Percentiles rank a stretch among this genome's conserved stretches.
phyloP scores from a whole-genome alignment of 2,113 vertebrate genomes.

The Silurus meridionalis region DNA sequence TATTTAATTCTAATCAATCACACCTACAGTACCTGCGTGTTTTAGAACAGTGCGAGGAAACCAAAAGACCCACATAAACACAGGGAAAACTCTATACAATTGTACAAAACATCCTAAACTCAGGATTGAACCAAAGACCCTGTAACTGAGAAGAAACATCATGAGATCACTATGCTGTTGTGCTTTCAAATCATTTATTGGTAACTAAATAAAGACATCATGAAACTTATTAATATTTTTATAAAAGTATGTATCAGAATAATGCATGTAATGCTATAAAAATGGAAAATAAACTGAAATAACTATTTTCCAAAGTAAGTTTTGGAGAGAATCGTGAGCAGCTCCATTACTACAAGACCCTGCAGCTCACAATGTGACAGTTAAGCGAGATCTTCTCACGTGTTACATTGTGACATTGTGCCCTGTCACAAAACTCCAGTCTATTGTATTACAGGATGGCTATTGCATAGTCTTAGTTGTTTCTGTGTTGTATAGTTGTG shows the following conservation, averaged over 20 bases:
- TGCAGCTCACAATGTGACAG: no score
- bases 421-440: no score
- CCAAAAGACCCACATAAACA: not conserved
- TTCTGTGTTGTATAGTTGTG: no score
- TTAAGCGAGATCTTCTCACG: no score
- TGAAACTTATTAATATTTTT: not conserved
- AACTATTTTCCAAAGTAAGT: no score
- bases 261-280: not conserved
- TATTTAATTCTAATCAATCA: not conserved
- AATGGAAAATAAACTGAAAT: no score
- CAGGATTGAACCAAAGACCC: not conserved
- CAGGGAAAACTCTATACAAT: not conserved
- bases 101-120: not conserved
- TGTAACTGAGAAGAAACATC: not conserved
- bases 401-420: no score
- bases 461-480: no score
- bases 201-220: conserved; percentile 1
- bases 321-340: no score
- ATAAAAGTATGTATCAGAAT: not conserved
- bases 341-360: no score
- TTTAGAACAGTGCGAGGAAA: not conserved
- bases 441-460: no score
- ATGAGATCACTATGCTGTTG: not conserved
- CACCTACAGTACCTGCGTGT: not conserved
- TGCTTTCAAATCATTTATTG: not conserved